Percentiles rank a stretch among this genome's conserved stretches.
phyloP scores from a whole-genome alignment of 1,140 invertebrate species.

The Drosophila kanapiae region DNA sequence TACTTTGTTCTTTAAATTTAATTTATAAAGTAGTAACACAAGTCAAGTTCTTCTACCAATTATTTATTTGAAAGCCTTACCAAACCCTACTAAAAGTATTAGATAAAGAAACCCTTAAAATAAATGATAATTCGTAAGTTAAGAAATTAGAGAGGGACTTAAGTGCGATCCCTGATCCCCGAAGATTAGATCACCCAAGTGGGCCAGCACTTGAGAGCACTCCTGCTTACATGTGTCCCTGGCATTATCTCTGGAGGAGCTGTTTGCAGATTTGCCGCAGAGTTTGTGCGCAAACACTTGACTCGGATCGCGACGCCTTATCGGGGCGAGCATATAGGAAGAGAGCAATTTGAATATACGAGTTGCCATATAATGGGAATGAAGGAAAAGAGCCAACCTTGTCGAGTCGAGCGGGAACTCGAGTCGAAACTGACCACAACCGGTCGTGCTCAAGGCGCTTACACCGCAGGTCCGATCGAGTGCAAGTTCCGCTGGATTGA shows the following conservation, averaged over 20 bases:
- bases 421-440: conserved; percentile 61
- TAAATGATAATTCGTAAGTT: neutral
- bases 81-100: neutral
- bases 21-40: too few relatives aligned
- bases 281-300: conserved; percentile 41
- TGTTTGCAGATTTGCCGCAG: conserved; percentile 14
- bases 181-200: conserved; percentile 40
- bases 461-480: conserved; percentile 50
- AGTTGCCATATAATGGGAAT: conserved; percentile 11
- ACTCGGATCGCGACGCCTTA: conserved; percentile 25
- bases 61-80: too few relatives aligned
- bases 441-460: conserved; percentile 73
- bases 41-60: too few relatives aligned
- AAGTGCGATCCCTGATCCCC: conserved; percentile 7
- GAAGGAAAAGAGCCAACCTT: conserved; percentile 57
- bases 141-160: conserved; percentile 6
- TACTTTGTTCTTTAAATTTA: neutral
- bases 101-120: neutral
- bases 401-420: conserved; percentile 53
- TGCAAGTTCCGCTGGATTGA: conserved; percentile 23
- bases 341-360: conserved; percentile 48
- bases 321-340: conserved; percentile 44
- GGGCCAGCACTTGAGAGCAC: neutral
- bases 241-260: conserved; percentile 40
- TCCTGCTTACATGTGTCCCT: conserved; percentile 26